Evolutionary conservation across 2,113 vertebrate species (phyloP), one percentile per base, ranked within the genome.

Genomic region (Laticauda laticaudata): DNA sequence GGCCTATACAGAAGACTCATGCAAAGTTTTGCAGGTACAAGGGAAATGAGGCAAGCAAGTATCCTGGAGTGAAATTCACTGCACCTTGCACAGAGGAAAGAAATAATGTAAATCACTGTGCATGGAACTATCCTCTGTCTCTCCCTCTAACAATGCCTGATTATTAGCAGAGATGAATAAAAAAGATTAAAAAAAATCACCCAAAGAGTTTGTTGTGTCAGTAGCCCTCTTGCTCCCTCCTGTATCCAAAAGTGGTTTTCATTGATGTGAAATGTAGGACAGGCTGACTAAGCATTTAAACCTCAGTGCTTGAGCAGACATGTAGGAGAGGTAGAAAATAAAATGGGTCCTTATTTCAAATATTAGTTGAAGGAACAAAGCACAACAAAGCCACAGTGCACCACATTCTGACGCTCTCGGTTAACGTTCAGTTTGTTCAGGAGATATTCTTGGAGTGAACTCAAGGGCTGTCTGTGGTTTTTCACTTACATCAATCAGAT

Each of bases 261-360:
- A 51, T 48, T 87, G 15, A 48, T 90, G 45, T 85, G 39, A 9
- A 34, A 92, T 59, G 54, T 93, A 94, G 94, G 92, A 45, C 91
- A 69, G 26, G 1, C 61, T 95, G 91, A 95, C 87, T 34, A 90
- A 87, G 92, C 91, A 59, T 39, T 86, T 23, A 86, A 39, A 34
- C 0, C 2, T 53, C 3, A 0, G 9, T 1, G 20, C 90, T 43
- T 0, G 56, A 91, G 53, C 81, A 55, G 8, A 90, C 0, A 55
- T 0, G 54, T 88, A 89, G 91, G 94, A 92, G n/a, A 75, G 54
- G 12, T 88, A 95, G 95, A 87, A 87, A 51, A 39, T 11, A 21
- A 29, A 21, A 21, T 20, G 26, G 45, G 91, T 54, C 21, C 93
- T 94, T 92, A 89, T 94, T 95, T 88, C 89, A 91, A 92, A 90